Evolutionary conservation across 2,797 vertebrate species (phyloP), one percentile per base, ranked within the genome.

Genomic region (Cuculus canorus): DNA sequence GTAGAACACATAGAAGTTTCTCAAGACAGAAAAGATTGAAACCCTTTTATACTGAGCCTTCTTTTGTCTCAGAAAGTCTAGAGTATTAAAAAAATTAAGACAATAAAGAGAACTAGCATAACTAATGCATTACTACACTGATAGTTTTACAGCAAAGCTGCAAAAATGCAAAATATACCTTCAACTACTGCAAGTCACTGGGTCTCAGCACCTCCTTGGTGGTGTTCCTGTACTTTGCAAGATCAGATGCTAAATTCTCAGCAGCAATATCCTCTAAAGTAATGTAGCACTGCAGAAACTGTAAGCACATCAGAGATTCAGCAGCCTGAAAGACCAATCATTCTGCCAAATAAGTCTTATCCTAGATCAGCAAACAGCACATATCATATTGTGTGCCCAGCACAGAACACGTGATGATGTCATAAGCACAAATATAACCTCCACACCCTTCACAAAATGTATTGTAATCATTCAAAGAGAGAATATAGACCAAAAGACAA

Each of bases 291-390:
- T 76, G 47, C 43, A 88, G 66, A 70, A 91, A 81, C 57, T 35
- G 33, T 91, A 84, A 88, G 75, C 60, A 61, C 45, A 47, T 22
- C 39, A 22, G 45, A 76, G 72, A 66, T 69, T 54, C 13, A 3
- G 41, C 45, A 76, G 32, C 32, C 63, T 63, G 41, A 41, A 91
- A 69, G 85, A 76, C n/a, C 28, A 66, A 59, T 48, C 18, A 7
- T 92, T 92, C 72, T 66, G 47, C n/a, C 63, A 60, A 35, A 43
- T 32, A 47, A 86, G 22, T 15, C 27, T 82, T 82, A 86, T 57
- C n/a, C 77, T 25, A 64, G 50, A 72, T 84, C 86, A 95, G 60
- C 71, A 94, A 96, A 90, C n/a, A 88, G 70, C 37, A 65, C 23
- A 5, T n/a, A 65, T 32, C 25, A 28, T 11, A 4, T 32, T 63